These are phyloP conservation scores for Catharus minimus DNA, from an alignment of 2,113 vertebrate species.

Conservation along the genomic window DNA sequence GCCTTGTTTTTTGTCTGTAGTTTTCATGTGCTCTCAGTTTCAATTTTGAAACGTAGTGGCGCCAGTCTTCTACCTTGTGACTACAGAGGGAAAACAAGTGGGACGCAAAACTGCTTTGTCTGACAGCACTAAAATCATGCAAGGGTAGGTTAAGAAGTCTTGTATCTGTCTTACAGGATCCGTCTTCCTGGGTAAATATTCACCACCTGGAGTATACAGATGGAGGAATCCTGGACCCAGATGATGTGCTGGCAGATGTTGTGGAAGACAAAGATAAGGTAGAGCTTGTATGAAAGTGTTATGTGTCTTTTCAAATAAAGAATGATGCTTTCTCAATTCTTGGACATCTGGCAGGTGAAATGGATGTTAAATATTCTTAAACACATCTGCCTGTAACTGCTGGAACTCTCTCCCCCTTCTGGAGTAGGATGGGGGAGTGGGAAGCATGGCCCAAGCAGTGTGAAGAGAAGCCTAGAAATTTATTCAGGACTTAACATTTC, in stretches of 20 bases:
- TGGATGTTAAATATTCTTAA: neutral
- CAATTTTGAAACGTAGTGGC: neutral
- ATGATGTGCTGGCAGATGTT: conserved; percentile 93
- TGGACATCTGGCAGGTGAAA: neutral
- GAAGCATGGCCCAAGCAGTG: neutral
- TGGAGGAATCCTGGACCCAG: conserved; percentile 96
- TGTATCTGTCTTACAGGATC: conserved; percentile 76
- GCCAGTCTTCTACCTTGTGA: fast-evolving
- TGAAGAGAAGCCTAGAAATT: neutral
- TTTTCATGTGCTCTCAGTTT: neutral
- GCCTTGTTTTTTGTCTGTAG: neutral
- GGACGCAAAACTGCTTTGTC: neutral
- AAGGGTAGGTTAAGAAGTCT: neutral
- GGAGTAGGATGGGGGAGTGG: neutral
- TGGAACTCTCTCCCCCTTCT: neutral
- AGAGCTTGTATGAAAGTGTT: conserved; percentile 36
- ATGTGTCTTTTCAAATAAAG: neutral
- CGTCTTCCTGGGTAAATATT: conserved; percentile 89
- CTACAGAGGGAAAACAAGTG: neutral
- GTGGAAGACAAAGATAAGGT: conserved; percentile 98
- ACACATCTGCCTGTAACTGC: neutral
- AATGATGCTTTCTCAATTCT: neutral
- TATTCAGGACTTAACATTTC: neutral
- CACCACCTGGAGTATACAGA: conserved; percentile 96
- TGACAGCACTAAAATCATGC: neutral